Base-by-base conservation (phyloP, 2,113 vertebrate genomes). In the Bettongia penicillata region DNA sequence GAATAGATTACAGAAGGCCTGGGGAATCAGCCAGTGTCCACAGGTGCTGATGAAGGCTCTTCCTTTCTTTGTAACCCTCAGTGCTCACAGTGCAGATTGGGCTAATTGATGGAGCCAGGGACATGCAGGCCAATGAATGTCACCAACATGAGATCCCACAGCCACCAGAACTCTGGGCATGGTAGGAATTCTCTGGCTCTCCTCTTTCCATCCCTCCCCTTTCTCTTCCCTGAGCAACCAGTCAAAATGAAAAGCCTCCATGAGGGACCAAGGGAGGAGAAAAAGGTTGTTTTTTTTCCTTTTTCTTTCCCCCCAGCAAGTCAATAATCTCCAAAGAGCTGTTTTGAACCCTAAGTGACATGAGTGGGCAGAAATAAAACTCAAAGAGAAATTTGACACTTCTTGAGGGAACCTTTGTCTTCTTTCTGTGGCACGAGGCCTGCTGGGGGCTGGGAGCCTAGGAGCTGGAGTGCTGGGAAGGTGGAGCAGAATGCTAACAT, bases 61-160 rank as follows among this genome's bases (percentile, higher is more conserved):
- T n/a, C 55, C 12, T 43, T n/a, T 14, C 37, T 26, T 22, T 14
- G 11, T 31, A 28, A 0, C 10, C 57, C 57, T 14, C 12, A 1
- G 12, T 4, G 61, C 16, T 43, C 37, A 16, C 37, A 23, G 68
- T 19, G 37, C n/a, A 23, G 7, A 43, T 37, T 0, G n/a, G 28
- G 31, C 31, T 43, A 3, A 84, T 8, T 22, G 19, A 43, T 7
- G 3, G 68, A n/a, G 37, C 68, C 57, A 68, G 57, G 28, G 11
- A 37, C 31, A 3, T 12, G 11, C 0, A 4, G 28, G 31, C 8
- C 28, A n/a, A 14, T 0, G 11, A 31, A 37, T 3, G 10, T 31
- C 28, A 14, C 11, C 57, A 68, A 37, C 57, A 37, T 3, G 37
- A 37, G 12, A 77, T 19, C 37, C 31, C 37, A 77, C 61, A 37